Percentiles rank a stretch among this genome's conserved stretches.
phyloP scores from a whole-genome alignment of 2,113 vertebrate genomes.

The Melanocharis versteri region DNA sequence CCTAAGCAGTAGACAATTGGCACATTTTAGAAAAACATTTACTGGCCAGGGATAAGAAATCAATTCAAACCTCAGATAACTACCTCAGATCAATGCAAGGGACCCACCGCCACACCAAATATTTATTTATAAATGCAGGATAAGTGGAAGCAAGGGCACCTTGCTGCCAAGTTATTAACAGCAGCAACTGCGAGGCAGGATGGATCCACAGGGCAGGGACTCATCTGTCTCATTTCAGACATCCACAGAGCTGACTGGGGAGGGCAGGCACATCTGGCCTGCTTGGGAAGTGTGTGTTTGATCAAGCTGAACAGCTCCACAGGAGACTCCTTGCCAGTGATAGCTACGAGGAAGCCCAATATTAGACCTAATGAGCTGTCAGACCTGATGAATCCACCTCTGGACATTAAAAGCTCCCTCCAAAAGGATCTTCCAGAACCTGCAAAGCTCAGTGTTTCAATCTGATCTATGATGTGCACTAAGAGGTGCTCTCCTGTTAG shows the following conservation, averaged over 20 bases:
- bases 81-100: not conserved
- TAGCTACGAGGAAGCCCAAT: not conserved
- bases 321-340: not conserved
- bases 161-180: slow-evolving; percentile 36
- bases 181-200: not conserved
- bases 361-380: slow-evolving; percentile 25
- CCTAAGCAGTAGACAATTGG: not conserved
- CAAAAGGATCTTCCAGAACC: not conserved
- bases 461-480: not conserved
- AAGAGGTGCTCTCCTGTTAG: not conserved
- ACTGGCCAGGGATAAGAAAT: slow-evolving; percentile 24
- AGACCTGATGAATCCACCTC: not conserved
- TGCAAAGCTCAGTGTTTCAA: not conserved
- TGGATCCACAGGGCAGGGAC: not conserved
- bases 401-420: not conserved
- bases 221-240: not conserved
- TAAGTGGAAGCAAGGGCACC: slow-evolving; percentile 43
- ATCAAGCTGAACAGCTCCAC: slow-evolving; percentile 26
- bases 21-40: slow-evolving; percentile 28
- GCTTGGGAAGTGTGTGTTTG: not conserved
- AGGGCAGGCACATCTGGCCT: slow-evolving; percentile 30
- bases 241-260: not conserved
- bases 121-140: slow-evolving; percentile 33
- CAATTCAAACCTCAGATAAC: slow-evolving; percentile 16
- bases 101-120: not conserved